Base-by-base conservation (phyloP, 2,888 invertebrate species). In the Caenorhabditis sp. region DNA sequence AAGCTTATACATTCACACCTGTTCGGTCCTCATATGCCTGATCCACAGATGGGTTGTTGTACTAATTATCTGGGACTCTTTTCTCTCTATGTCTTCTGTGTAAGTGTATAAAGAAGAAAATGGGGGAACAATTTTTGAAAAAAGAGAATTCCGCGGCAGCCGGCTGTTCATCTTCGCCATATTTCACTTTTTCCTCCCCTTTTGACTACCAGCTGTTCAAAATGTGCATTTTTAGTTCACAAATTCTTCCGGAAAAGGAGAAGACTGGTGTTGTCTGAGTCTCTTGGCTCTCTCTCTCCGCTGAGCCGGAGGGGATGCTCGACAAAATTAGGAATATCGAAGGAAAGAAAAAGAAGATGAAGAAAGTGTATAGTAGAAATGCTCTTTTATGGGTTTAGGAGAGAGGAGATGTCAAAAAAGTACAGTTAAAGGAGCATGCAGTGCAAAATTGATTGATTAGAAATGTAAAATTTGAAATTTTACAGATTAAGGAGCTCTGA, bases 91-190 rank as follows among this genome's bases (percentile, higher is more conserved):
- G 10, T 31, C 10, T 4, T 31, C 10, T 4, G 31, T 31, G 10
- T 31, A 4, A 10, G 31, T 4, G 31, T 7, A 4, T 4, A 10
- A 31, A 31, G 5, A 31, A 31, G 10, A 31, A 31, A 7, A 10
- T 7, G 31, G 31, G 31, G 10, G 10, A 10, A 31, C 31, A 3
- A 43, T 43, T 43, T 17, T 43, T 5, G 14, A 43, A 17, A 43
- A 43, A 43, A 43, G 43, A 43, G 17, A 43, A 43, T 43, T 43
- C 43, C 43, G 43, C 43, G 43, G 43, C 43, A 43, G 43, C 43
- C 43, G 43, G 43, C 43, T 43, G 43, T 43, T 43, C 43, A 43
- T 43, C 43, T 43, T 43, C 43, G 43, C 43, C 43, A 43, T 43
- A 43, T 43, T 43, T 43, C 43, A 43, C 43, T 43, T 43, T 43